Percentiles rank a stretch among this genome's conserved stretches.
phyloP scores from a whole-genome alignment of 2,797 vertebrate genomes.

The Glossophaga mutica region DNA sequence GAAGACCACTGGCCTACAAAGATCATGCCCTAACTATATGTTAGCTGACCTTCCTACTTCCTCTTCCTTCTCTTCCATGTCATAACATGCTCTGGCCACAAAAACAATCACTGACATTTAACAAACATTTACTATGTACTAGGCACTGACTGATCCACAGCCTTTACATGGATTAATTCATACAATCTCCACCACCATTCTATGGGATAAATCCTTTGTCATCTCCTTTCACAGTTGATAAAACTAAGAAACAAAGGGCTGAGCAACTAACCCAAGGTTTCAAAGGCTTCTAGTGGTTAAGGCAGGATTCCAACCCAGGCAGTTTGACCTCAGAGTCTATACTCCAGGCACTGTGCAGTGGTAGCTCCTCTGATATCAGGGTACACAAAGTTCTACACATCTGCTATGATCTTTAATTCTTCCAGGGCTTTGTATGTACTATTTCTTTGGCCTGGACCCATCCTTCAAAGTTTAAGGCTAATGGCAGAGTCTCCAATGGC shows the following conservation, averaged over 20 bases:
- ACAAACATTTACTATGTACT: not conserved
- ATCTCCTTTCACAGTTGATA: not conserved
- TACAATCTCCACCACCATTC: not conserved
- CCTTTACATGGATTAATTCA: not conserved
- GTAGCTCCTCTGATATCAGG: not conserved
- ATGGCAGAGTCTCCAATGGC: not conserved
- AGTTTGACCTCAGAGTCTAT: not conserved
- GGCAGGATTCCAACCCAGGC: not conserved
- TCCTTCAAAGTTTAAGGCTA: not conserved
- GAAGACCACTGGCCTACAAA: not conserved
- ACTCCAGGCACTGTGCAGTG: not conserved
- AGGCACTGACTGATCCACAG: not conserved
- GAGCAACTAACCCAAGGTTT: not conserved
- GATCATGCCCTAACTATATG: not conserved
- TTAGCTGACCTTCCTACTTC: not conserved
- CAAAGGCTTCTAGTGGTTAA: not conserved
- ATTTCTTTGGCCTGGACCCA: not conserved
- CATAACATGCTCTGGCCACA: not conserved
- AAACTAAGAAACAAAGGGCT: not conserved
- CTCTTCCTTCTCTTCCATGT: not conserved
- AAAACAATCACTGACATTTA: not conserved
- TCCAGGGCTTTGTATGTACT: not conserved
- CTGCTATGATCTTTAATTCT: not conserved
- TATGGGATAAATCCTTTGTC: not conserved
- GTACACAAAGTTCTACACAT: not conserved